phyloP scores from a whole-genome alignment of 2,113 vertebrate genomes.

The Sinocyclocheilus grahami region DNA sequence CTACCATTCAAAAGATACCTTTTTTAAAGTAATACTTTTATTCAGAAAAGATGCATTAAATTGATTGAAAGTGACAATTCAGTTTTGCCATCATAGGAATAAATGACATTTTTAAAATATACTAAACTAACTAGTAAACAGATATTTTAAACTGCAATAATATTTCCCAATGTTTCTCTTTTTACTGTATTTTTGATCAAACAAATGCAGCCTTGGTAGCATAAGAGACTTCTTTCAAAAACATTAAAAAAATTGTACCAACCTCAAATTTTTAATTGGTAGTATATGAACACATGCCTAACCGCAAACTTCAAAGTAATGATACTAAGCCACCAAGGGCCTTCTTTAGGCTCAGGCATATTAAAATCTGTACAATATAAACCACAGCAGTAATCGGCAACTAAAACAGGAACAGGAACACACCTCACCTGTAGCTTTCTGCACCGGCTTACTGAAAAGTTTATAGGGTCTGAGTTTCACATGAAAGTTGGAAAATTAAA shows the following conservation, averaged over 20 bases:
- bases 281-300: not conserved
- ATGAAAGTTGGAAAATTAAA: not conserved
- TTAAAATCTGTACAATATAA: no score
- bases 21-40: no score
- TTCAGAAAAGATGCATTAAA: not conserved
- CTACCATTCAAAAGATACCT: not conserved
- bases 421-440: not conserved
- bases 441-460: not conserved
- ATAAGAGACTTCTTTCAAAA: not conserved
- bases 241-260: no score
- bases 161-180: no score
- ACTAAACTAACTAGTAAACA: not conserved
- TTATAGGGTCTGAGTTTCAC: not conserved
- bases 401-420: not conserved
- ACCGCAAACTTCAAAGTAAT: not conserved
- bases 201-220: not conserved
- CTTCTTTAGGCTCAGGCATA: not conserved
- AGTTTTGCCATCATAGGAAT: not conserved
- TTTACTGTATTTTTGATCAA: not conserved
- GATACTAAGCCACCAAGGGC: not conserved
- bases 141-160: no score
- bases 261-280: not conserved
- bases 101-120: not conserved
- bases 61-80: not conserved
- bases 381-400: not conserved